Base-by-base conservation (phyloP, 1,140 invertebrate species). In the Littorina saxatilis region DNA sequence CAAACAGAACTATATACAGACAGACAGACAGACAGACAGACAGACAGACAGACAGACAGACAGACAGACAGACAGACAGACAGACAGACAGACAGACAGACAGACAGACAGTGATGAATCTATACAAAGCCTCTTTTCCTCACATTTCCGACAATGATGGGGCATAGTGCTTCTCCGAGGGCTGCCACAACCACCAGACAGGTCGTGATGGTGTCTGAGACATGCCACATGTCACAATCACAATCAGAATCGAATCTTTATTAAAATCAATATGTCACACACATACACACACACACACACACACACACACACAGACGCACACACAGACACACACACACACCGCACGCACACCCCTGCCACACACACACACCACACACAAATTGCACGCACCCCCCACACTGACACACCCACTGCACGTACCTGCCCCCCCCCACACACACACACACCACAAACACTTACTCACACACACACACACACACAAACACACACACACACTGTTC, bases 81-180 rank as follows among this genome's bases (percentile, higher is more conserved):
- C 9, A 74, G 35, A 63, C 52, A 40, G 70, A 74, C 52, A 58
- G 55, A 73, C 47, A 81, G 27, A 81, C 70, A 80, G 50, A 43
- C 9, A 74, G 70, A 81, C 7, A 63, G 23, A 63, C 43, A 55
- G 35, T 74, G 52, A 72, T 2, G 37, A 73, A n/a, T 70, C 13
- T 39, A 32, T 37, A 73, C 61, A 39, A 55, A 55, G 39, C 43
- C 23, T 40, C 2, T 37, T 23, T 40, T 70, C 91, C 92, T 93
- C 88, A 93, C 93, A 84, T 93, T 91, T 37, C 93, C 93, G 39
- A 93, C 91, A 27, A 93, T 89, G n/a, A 93, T 90, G 17, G 93
- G 93, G 74, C 92, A 91, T 13, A 93, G 78, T 84, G 92, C 93
- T 85, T 93, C 93, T 32, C 93, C 93, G 17, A 92, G 83, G 0